Conservation (phyloP, 1,140 invertebrate genomes). For the Nebria ingens region DNA sequence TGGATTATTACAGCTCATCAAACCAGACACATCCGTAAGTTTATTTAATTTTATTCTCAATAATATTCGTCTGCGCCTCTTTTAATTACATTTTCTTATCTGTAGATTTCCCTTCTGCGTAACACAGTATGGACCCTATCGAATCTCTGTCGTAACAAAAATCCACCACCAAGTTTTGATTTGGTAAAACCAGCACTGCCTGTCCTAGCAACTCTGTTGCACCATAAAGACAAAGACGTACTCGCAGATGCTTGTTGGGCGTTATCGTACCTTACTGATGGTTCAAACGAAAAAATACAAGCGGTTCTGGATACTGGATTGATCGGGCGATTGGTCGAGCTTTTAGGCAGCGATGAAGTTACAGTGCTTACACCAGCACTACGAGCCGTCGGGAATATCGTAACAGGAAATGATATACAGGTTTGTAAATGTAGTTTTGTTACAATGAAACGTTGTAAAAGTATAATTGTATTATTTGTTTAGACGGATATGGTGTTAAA, state of each 20-base stretch:
- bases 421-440: constrained; percentile 30
- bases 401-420: constrained; percentile 69
- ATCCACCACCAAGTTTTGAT: constrained; percentile 70
- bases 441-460: background rate
- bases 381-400: constrained; percentile 77
- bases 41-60: constrained; percentile 4
- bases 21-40: constrained; percentile 43
- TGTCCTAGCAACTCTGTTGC: constrained; percentile 65
- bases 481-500: constrained; percentile 87
- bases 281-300: constrained; percentile 88
- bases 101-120: constrained; percentile 33
- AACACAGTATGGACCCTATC: constrained; percentile 73
- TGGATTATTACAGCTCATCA: constrained; percentile 55
- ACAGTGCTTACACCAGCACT: constrained; percentile 83
- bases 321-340: constrained; percentile 62
- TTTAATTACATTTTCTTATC: constrained; percentile 12
- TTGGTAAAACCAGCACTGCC: constrained; percentile 72
- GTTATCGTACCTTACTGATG: constrained; percentile 90
- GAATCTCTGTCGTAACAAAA: constrained; percentile 87
- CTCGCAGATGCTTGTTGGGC: constrained; percentile 94
- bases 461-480: constrained; percentile 8
- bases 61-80: too few relatives aligned
- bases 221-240: constrained; percentile 62
- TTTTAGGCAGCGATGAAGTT: constrained; percentile 60
- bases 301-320: constrained; percentile 60